Base-by-base conservation (phyloP, 1,140 invertebrate species). In the Schmidtea mediterranea region DNA sequence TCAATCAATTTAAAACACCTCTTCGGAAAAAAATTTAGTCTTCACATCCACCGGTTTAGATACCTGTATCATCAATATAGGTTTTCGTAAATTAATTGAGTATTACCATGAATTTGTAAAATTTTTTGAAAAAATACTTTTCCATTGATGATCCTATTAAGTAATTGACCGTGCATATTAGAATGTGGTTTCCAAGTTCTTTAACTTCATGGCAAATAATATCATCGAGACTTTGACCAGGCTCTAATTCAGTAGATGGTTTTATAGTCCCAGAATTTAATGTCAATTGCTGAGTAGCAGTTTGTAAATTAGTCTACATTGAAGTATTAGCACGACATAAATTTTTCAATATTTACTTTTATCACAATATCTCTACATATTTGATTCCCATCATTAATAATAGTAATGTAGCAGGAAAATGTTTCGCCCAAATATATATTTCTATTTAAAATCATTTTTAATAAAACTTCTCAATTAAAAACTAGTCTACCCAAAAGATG, bases 191-290 rank as follows among this genome's bases (percentile, higher is more conserved):
- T 24, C 86, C 87, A 56, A 87, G 76, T 72, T 95, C 89, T 69
- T 90, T 94, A 3, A 95, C 83, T 74, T 95, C 87, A 70, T 95
- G 83, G 60, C 84, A 78, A 59, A 95, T 86, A 15, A 94, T 79
- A 69, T 87, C 77, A 69, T 89, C 83, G 13, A 92, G 72, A 18
- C 80, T 89, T 57, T 78, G 73, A 57, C 80, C 77, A n/a, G 81
- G 75, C 49, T 71, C 67, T 22, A 92, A 67, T 58, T 75, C 71
- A 50, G 71, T 64, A 40, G 75, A 70, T 2, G 63, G 52, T 15
- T 65, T 72, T 18, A 52, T 49, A 43, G 55, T 57, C 1, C 55
- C 69, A 40, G 71, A 69, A 15, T 76, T 74, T 43, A 89, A 64
- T 46, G 75, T 70, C 55, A 90, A 77, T 54, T 77, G 73, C 58